These are phyloP conservation scores for Tridacna crocea DNA, from an alignment of 2,888 invertebrate species.

Conservation along the genomic window DNA sequence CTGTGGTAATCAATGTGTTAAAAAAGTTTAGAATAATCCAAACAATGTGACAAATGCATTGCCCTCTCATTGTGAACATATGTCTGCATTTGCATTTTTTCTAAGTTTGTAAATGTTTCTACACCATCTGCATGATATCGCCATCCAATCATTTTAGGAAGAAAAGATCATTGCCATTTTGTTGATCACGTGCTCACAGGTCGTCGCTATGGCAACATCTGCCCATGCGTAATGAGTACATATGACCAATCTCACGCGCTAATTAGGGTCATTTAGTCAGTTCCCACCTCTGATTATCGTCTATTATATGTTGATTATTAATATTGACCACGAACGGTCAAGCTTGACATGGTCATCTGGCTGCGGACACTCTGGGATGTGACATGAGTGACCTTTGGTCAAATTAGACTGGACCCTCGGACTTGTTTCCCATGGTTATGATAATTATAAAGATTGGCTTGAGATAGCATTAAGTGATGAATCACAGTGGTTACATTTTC, in stretches of 20 bases:
- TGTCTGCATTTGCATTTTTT: no score
- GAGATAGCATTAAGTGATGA: neutral
- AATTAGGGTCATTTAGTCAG: conserved; percentile 28
- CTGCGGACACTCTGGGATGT: conserved; percentile 15
- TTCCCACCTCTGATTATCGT: conserved; percentile 16
- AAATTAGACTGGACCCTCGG: conserved; percentile 12
- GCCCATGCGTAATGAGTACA: conserved; percentile 54
- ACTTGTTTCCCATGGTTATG: conserved; percentile 6
- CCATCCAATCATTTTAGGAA: neutral
- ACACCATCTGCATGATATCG: no score
- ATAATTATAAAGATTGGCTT: conserved; percentile 9
- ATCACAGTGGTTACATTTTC: no score
- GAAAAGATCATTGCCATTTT: conserved; percentile 18
- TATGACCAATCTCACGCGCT: conserved; percentile 9
- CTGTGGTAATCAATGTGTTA: no score
- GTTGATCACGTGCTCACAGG: conserved; percentile 41
- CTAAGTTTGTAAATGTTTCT: no score
- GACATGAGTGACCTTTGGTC: conserved; percentile 19
- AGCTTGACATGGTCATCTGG: conserved; percentile 17
- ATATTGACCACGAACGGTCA: conserved; percentile 17
- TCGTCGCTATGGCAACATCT: conserved; percentile 46
- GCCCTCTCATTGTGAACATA: no score
- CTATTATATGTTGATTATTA: conserved; percentile 22
- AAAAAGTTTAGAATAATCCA: no score
- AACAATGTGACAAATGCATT: no score